phyloP scores from a whole-genome alignment of 2,888 invertebrate genomes.

The Leucania comma region DNA sequence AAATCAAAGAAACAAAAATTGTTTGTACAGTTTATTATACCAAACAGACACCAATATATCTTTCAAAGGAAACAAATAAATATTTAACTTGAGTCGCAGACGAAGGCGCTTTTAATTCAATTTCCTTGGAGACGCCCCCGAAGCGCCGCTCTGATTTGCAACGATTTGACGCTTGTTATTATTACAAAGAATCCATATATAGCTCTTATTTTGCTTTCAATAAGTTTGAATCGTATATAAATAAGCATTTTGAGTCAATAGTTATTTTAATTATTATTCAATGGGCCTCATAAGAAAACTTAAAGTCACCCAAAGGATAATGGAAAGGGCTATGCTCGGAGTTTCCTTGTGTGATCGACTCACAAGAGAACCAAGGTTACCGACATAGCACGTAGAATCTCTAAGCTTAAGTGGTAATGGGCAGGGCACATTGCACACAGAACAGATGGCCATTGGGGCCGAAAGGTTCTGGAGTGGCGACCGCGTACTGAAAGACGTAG shows the following conservation, averaged over 20 bases:
- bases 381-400: too few species aligned
- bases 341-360: too few species aligned
- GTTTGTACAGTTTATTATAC: neutral
- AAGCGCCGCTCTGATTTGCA: slow-evolving; percentile 64
- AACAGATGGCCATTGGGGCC: too few species aligned
- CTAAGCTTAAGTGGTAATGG: too few species aligned
- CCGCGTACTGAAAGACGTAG: too few species aligned
- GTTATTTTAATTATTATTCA: neutral
- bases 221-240: slow-evolving; percentile 6
- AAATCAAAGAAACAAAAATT: neutral
- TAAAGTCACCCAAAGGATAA: too few species aligned
- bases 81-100: slow-evolving; percentile 43
- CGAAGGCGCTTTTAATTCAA: slow-evolving; percentile 77
- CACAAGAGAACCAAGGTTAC: too few species aligned
- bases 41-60: slow-evolving; percentile 16
- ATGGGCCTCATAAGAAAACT: too few species aligned
- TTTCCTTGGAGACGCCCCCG: slow-evolving; percentile 79
- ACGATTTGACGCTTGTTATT: slow-evolving; percentile 50
- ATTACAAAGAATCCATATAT: slow-evolving; percentile 26
- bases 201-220: slow-evolving; percentile 5
- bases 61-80: slow-evolving; percentile 53
- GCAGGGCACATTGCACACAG: too few species aligned
- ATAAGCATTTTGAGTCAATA: neutral
- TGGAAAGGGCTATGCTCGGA: too few species aligned
- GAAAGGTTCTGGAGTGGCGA: too few species aligned